phyloP scores from a whole-genome alignment of 2,113 vertebrate genomes.

The Litocranius walleri region DNA sequence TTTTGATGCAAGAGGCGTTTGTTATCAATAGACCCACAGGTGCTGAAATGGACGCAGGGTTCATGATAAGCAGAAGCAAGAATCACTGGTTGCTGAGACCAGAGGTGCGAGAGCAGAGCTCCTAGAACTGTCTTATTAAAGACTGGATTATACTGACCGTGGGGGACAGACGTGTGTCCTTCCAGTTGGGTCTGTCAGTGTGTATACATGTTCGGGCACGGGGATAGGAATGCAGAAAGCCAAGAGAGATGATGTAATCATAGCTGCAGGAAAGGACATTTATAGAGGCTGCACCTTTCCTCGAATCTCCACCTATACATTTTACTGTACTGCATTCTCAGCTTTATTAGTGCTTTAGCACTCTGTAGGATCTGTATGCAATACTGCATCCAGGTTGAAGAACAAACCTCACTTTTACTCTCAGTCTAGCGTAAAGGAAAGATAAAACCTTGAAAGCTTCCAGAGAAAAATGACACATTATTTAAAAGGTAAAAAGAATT shows the following conservation, averaged over 20 bases:
- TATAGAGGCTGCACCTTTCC: not conserved
- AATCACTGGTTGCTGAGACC: not conserved
- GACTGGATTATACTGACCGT: not conserved
- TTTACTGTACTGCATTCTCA: not conserved
- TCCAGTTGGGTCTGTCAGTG: not conserved
- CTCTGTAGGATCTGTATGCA: not conserved
- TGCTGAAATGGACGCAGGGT: not conserved
- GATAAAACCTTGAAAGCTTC: not conserved
- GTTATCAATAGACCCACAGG: conserved; percentile 8
- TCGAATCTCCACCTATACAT: not conserved
- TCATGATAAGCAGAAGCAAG: not conserved
- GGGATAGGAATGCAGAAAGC: not conserved
- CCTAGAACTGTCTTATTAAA: not conserved
- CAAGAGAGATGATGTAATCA: not conserved
- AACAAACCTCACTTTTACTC: not conserved
- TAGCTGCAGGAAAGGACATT: not conserved
- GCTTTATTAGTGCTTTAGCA: not conserved
- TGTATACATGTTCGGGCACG: accelerated
- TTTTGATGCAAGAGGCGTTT: conserved; percentile 48
- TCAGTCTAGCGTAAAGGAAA: not conserved
- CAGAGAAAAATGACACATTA: not conserved
- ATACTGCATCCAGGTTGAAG: not conserved
- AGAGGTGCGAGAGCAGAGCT: not conserved
- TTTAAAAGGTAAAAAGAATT: not conserved
- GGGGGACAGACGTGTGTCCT: not conserved